phyloP scores from a whole-genome alignment of 1,140 invertebrate species.

The Drosophila tani region DNA sequence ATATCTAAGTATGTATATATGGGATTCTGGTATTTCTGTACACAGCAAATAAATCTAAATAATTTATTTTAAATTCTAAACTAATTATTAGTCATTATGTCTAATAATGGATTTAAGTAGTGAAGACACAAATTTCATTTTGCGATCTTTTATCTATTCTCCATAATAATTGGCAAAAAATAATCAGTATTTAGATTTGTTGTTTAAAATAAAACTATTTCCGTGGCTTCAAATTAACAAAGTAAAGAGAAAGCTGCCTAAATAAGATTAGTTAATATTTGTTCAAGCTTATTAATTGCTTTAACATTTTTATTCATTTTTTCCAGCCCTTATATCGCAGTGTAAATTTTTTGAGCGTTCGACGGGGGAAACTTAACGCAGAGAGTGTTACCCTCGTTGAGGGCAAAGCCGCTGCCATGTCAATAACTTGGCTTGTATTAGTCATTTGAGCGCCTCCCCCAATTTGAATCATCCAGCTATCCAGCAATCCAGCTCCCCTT shows the following conservation, averaged over 20 bases:
- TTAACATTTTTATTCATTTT: background rate
- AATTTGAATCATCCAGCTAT: constrained; percentile 22
- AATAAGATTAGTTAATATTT: background rate
- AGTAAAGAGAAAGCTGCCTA: background rate
- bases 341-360: constrained; percentile 27
- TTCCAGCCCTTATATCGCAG: background rate
- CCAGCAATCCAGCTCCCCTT: background rate
- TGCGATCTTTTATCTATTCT: too few species aligned
- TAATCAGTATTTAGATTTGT: background rate
- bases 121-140: too few species aligned
- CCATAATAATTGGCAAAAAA: too few species aligned
- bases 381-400: constrained; percentile 71
- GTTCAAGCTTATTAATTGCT: too few species aligned
- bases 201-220: background rate
- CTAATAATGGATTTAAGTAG: background rate
- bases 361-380: constrained; percentile 25
- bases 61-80: background rate
- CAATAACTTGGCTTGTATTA: constrained; percentile 84
- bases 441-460: constrained; percentile 72
- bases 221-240: background rate
- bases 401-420: constrained; percentile 76
- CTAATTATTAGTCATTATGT: background rate
- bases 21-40: constrained; percentile 18
- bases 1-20: constrained; percentile 37
- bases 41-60: constrained; percentile 10